Conservation (phyloP, 2,888 invertebrate species). For the Plutella xylostella region DNA sequence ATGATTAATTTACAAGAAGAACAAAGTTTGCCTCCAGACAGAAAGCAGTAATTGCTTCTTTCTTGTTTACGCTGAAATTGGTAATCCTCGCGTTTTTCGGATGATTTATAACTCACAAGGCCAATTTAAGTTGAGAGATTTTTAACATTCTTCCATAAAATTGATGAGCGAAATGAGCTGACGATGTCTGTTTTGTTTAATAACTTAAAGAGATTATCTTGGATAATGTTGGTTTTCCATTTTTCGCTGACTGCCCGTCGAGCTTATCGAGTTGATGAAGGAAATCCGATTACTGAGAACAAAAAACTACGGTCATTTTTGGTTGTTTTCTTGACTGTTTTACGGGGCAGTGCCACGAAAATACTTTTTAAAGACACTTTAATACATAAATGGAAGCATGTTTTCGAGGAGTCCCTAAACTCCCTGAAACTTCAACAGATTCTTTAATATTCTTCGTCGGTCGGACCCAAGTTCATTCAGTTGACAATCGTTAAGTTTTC, state of each 20-base stretch:
- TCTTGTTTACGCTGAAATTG: slow-evolving; percentile 42
- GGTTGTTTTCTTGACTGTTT: no score
- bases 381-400: slow-evolving; percentile 2
- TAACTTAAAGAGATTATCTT: no score
- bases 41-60: slow-evolving; percentile 58
- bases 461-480: slow-evolving; percentile 6
- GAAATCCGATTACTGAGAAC: no score
- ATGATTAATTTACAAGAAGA: slow-evolving; percentile 55
- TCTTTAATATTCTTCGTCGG: slow-evolving; percentile 10
- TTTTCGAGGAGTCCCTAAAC: slow-evolving; percentile 2
- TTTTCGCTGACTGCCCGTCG: no score
- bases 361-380: slow-evolving; percentile 1
- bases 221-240: no score
- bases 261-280: no score
- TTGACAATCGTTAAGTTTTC: slow-evolving; percentile 11
- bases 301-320: no score
- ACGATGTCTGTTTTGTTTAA: no score
- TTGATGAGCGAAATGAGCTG: no score
- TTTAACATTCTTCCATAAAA: no score
- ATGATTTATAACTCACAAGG: slow-evolving; percentile 2
- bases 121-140: neutral
- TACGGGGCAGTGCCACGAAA: no score
- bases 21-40: slow-evolving; percentile 56
- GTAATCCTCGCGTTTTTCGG: slow-evolving; percentile 14
- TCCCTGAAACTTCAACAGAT: slow-evolving; percentile 6